Percentiles rank a stretch among this genome's conserved stretches.
These are phyloP conservation scores for Paraplagusia blochii DNA, from an alignment of 2,113 vertebrate genomes.

Conservation along the genomic window DNA sequence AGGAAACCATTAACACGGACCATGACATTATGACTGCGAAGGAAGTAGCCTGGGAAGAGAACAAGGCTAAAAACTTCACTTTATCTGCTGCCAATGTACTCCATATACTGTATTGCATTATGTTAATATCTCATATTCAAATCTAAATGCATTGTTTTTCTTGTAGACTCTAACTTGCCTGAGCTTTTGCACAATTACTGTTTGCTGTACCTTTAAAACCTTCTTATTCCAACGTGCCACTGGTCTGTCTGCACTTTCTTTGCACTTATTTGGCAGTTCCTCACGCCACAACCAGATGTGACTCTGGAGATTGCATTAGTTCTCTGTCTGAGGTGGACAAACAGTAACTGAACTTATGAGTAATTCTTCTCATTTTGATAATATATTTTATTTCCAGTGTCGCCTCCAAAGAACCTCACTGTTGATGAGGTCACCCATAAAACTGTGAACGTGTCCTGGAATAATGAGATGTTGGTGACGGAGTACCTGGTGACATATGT, in stretches of 20 bases:
- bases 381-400: slow-evolving; percentile 73
- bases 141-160: too few species aligned
- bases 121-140: too few species aligned
- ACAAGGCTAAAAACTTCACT: too few species aligned
- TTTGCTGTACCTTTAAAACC: too few species aligned
- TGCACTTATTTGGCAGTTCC: slow-evolving; percentile 34
- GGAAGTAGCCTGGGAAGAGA: too few species aligned
- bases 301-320: slow-evolving; percentile 53
- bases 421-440: slow-evolving; percentile 83
- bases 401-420: slow-evolving; percentile 85
- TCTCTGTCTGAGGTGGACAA: slow-evolving; percentile 13
- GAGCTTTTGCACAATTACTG: too few species aligned
- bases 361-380: slow-evolving; percentile 19
- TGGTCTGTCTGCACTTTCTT: slow-evolving; percentile 26
- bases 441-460: slow-evolving; percentile 87
- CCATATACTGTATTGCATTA: too few species aligned
- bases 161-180: too few species aligned
- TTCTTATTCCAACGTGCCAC: neutral
- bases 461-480: slow-evolving; percentile 86
- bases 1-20: too few species aligned
- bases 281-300: slow-evolving; percentile 50
- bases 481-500: slow-evolving; percentile 85
- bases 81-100: too few species aligned
- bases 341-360: slow-evolving; percentile 12
- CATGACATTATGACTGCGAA: too few species aligned